phyloP scores from a whole-genome alignment of 2,113 vertebrate genomes.

The Craseonycteris thonglongyai region DNA sequence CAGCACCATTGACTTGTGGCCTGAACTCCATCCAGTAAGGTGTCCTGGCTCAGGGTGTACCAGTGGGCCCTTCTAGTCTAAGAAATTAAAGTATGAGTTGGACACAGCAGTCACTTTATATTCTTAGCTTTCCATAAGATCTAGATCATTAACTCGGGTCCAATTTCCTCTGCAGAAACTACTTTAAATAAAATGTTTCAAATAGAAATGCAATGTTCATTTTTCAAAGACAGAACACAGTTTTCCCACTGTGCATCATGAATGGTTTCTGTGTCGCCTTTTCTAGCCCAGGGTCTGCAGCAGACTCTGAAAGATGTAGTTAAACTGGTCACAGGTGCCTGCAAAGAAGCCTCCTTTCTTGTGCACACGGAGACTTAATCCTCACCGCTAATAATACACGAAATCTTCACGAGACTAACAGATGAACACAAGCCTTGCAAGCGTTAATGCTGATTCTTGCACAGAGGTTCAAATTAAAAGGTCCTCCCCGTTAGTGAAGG shows the following conservation, averaged over 20 bases:
- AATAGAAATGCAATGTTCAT: constrained; percentile 42
- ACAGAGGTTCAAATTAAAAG: neutral
- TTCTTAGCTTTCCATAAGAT: constrained; percentile 28
- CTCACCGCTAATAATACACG: neutral
- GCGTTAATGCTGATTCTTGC: neutral
- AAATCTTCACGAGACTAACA: neutral
- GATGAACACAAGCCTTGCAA: neutral
- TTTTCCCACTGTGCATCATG: neutral
- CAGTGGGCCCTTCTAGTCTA: neutral
- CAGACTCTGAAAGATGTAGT: neutral
- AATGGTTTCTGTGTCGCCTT: neutral
- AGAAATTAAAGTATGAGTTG: neutral
- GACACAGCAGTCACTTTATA: neutral
- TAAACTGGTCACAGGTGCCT: neutral
- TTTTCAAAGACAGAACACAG: constrained; percentile 5
- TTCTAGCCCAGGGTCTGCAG: neutral
- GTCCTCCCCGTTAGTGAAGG: neutral
- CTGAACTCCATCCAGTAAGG: neutral
- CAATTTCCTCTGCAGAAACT: constrained; percentile 50
- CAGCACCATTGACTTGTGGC: neutral
- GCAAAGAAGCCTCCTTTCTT: neutral
- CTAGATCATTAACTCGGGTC: constrained; percentile 35
- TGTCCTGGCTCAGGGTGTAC: neutral
- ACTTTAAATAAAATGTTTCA: constrained; percentile 56
- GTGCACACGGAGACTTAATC: neutral